A percentile compares a stretch with the other conserved stretches of the same genome.
Conservation (phyloP, 2,797 vertebrate species). For the Squalus acanthias region DNA sequence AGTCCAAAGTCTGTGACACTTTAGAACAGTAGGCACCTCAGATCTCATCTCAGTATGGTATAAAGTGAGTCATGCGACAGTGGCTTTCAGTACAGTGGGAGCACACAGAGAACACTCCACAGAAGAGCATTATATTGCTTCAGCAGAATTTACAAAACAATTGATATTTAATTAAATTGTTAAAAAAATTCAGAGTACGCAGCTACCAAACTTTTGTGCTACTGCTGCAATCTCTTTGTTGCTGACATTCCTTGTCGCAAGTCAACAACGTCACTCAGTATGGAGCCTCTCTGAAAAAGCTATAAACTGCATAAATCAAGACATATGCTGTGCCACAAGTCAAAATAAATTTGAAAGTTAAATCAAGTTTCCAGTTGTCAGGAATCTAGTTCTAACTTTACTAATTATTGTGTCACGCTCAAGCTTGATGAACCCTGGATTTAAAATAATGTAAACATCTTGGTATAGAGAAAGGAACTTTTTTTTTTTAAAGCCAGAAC, state of each 20-base stretch:
- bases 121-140: not conserved
- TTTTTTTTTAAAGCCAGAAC: not conserved
- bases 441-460: not conserved
- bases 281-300: not conserved
- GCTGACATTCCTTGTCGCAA: not conserved
- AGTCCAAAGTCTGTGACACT: not conserved
- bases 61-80: not conserved
- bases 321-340: not conserved
- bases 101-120: not conserved
- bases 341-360: slow-evolving; percentile 21
- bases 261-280: not conserved
- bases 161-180: no score
- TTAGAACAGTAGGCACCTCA: not conserved
- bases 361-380: not conserved
- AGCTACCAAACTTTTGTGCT: not conserved
- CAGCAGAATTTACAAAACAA: not conserved
- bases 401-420: not conserved
- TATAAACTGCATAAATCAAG: not conserved
- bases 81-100: not conserved
- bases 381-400: not conserved
- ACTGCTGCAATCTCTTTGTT: not conserved
- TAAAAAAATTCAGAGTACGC: not conserved
- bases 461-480: not conserved
- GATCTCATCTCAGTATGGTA: not conserved
- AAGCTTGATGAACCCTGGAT: not conserved